Percentiles rank a stretch among this genome's conserved stretches.
These are phyloP conservation scores for Drosophila fuyamai DNA, from an alignment of 1,140 invertebrate genomes.

Conservation along the genomic window DNA sequence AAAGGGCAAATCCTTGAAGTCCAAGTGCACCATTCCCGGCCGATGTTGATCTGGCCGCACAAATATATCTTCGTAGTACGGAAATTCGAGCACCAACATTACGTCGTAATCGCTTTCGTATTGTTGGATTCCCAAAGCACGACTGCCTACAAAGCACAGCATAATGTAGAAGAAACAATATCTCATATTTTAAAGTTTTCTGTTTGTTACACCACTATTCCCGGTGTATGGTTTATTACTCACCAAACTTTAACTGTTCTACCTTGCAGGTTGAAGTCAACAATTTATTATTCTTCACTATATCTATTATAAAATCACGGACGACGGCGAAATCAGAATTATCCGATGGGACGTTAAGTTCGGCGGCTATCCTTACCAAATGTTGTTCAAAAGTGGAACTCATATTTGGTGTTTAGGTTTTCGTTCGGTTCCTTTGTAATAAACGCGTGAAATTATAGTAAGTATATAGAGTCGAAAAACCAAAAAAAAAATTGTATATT, in stretches of 20 bases:
- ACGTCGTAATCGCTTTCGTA: conserved; percentile 46
- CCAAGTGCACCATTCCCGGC: conserved; percentile 49
- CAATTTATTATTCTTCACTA: background rate
- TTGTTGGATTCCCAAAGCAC: conserved; percentile 34
- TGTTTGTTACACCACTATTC: no score
- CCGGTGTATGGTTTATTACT: background rate
- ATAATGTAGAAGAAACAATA: background rate
- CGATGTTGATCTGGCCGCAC: conserved; percentile 21
- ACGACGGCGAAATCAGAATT: conserved; percentile 28
- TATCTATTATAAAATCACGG: conserved; percentile 19
- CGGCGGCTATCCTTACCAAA: conserved; percentile 12
- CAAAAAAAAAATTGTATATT: no score
- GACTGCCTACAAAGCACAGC: conserved; percentile 37
- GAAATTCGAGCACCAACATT: conserved; percentile 50
- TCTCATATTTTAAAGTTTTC: no score
- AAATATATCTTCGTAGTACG: conserved; percentile 22
- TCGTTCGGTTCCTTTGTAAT: background rate
- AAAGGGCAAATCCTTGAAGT: conserved; percentile 28
- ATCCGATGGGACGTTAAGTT: background rate
- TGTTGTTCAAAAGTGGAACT: conserved; percentile 37
- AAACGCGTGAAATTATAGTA: no score
- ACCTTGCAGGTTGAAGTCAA: background rate
- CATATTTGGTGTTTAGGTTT: background rate
- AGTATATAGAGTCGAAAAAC: no score
- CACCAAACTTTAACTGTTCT: conserved; percentile 36